Evolutionary conservation across 2,888 invertebrate genomes (phyloP), one percentile per base, ranked within the genome.

Genomic region (Cenopis cana): DNA sequence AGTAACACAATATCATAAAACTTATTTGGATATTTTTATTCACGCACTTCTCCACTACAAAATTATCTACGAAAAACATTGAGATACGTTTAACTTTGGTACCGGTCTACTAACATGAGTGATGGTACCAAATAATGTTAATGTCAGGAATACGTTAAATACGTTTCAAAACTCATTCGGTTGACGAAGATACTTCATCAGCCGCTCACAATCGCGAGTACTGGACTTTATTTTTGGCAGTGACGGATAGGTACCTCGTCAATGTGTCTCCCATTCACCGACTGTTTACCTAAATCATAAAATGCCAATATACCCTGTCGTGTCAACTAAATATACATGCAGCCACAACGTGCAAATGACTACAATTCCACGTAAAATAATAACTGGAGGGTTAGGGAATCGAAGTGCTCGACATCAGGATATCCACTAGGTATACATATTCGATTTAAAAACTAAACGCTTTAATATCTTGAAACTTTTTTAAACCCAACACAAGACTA

Each of bases 1-100:
- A 89, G 83, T 86, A 85, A 88, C 85, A 85, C 85, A 87, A 89
- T 88, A 87, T 87, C 81, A 77, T 84, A 82, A 78, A 79, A 81
- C 81, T 82, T 83, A 84, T 85, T 84, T 83, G 83, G 83, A 79
- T 84, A 82, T 78, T 79, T 33, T 60, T 54, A 60, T 68, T 68
- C 60, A 54, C 69, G 69, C 54, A 71, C 59, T 59, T 65, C 60
- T 66, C 66, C 54, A 66, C 66, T 71, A 68, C 54, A 68, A 54
- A 33, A 68, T 54, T 68, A 29, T 29, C 61, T 68, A 61, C 20
- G 14, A 55, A 55, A 69, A 64, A 36, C n/a, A 62, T 64, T 54
- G 60, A 68, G 46, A 54, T 61, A 57, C 49, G 49, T 33, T 67
- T 10, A 38, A 55, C 52, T 68, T 46, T 66, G 60, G 55, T 66